Percentiles rank a stretch among this genome's conserved stretches.
phyloP scores from a whole-genome alignment of 2,888 invertebrate genomes.

The Drosophila leonis region DNA sequence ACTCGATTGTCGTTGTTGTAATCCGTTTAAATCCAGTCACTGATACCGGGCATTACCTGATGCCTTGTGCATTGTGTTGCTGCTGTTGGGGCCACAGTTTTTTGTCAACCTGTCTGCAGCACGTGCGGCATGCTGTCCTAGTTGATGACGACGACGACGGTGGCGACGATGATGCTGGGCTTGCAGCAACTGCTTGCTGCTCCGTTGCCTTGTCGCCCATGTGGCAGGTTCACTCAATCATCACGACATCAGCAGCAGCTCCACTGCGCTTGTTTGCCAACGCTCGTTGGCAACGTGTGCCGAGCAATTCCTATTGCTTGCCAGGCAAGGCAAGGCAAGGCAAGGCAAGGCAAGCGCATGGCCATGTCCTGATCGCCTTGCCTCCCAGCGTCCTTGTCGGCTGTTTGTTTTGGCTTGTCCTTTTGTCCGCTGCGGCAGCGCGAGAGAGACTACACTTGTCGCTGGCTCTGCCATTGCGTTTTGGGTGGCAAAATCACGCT shows the following conservation, averaged over 20 bases:
- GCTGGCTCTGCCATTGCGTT: constrained; percentile 19
- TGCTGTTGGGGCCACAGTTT: constrained; percentile 69
- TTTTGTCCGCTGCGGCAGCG: constrained; percentile 30
- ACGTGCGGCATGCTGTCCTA: constrained; percentile 69
- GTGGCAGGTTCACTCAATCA: constrained; percentile 82
- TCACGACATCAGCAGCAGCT: constrained; percentile 60
- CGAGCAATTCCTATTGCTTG: neutral
- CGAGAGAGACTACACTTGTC: constrained; percentile 20
- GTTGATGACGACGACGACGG: constrained; percentile 46
- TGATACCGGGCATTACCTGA: constrained; percentile 78
- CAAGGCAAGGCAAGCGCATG: neutral
- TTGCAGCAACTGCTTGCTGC: constrained; percentile 6
- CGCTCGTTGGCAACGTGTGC: constrained; percentile 40
- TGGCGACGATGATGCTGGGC: constrained; percentile 19
- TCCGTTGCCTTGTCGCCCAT: constrained; percentile 36
- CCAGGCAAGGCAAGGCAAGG: no score
- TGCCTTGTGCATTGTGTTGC: constrained; percentile 36
- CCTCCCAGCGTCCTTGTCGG: neutral
- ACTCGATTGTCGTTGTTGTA: constrained; percentile 80
- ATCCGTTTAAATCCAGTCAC: constrained; percentile 81
- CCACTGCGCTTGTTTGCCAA: constrained; percentile 73
- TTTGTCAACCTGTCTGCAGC: constrained; percentile 81
- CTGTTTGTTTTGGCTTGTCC: constrained; percentile 46
- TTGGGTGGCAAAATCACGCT: constrained; percentile 73
- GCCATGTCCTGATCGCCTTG: neutral